Evolutionary conservation across 1,140 invertebrate genomes (phyloP), one percentile per base, ranked within the genome.

Genomic region (Agrilus planipennis): DNA sequence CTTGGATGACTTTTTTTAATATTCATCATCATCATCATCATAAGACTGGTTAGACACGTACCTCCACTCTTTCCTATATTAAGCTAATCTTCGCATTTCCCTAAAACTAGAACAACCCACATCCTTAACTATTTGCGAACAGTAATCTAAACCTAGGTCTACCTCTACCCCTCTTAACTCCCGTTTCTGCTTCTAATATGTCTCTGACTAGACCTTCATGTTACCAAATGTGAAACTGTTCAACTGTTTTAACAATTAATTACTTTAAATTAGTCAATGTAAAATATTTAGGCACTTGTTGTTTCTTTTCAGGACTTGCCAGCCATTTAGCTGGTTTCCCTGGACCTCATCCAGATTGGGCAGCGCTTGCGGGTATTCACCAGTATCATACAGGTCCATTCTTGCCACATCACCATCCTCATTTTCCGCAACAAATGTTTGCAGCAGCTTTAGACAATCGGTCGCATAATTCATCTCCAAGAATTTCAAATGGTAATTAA

Each of bases 251-350:
- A 32, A 32, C 15, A 9, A 9, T 32, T 9, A 16, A 6, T 32
- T 16, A 32, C 6, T 14, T 32, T 16, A 16, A n/a, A n/a, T n/a
- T 32, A 32, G 15, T 16, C 7, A 32, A 16, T 39, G 11, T 43
- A 41, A 41, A 4, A 32, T 16, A 36, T 40, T 43, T 44, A 39
- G n/a, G n/a, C n/a, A n/a, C n/a, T n/a, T n/a, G n/a, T n/a, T n/a
- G n/a, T n/a, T n/a, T 50, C 16, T 32, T 67, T 68, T 7, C 60
- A 77, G 75, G 76, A 42, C 76, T 79, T 50, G 75, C 76, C 1
- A 75, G 77, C 50, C 76, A 79, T 52, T 42, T 79, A 37, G 73
- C 75, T 4, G 75, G 75, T 2, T 60, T 79, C 39, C 53, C 66
- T 41, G 65, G 64, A 40, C 63, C 59, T 12, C 57, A 57, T 21